Conservation (phyloP, 2,113 vertebrate species). For the Cyphomyrus discorhynchus region DNA sequence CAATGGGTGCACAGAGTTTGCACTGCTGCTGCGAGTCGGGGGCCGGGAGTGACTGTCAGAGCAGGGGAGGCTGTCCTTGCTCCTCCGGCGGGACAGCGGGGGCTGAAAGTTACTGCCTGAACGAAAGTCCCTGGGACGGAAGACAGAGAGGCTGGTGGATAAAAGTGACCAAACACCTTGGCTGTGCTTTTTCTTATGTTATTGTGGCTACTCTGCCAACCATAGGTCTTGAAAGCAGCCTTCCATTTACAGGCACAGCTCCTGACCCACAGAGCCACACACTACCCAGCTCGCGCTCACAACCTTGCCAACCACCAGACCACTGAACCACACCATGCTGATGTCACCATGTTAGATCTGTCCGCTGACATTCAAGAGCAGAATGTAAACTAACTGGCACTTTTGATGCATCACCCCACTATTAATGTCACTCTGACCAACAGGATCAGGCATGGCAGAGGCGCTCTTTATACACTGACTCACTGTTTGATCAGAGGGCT, state of each 20-base stretch:
- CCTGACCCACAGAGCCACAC: background rate
- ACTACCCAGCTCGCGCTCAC: background rate
- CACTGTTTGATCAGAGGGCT: background rate
- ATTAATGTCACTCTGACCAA: background rate
- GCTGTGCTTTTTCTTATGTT: background rate
- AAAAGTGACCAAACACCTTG: background rate
- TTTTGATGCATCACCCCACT: background rate
- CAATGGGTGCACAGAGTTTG: slow-evolving; percentile 51
- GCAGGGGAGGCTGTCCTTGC: slow-evolving; percentile 39
- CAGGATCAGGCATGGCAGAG: background rate
- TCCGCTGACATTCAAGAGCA: background rate
- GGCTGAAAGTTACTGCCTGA: slow-evolving; percentile 29
- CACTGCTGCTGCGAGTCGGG: slow-evolving; percentile 45
- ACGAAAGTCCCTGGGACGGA: background rate
- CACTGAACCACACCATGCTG: background rate
- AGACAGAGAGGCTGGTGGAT: background rate
- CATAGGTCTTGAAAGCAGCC: background rate
- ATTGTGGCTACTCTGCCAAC: background rate
- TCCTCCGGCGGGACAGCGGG: slow-evolving; percentile 28
- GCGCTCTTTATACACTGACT: background rate
- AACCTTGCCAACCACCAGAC: background rate
- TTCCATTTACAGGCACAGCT: background rate
- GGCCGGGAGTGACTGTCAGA: slow-evolving; percentile 40
- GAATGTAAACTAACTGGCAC: background rate
- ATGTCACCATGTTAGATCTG: background rate